Percentiles rank a stretch among this genome's conserved stretches.
These are phyloP conservation scores for Spilosoma lubricipeda DNA, from an alignment of 2,888 invertebrate genomes.

Conservation along the genomic window DNA sequence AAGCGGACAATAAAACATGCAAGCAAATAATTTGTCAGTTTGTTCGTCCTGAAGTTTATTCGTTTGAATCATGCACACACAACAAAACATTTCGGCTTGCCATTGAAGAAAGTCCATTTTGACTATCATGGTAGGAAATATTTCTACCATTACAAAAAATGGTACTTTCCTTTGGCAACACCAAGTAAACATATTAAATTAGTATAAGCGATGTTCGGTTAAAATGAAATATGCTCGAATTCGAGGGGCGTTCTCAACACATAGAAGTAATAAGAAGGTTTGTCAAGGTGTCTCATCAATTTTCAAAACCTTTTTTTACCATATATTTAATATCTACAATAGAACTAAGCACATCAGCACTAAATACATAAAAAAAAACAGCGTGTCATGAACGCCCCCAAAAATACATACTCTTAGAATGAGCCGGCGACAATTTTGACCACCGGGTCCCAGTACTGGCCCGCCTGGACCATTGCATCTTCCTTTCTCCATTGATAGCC, in stretches of 20 bases:
- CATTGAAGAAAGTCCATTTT: slow-evolving; percentile 28
- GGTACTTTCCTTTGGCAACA: slow-evolving; percentile 29
- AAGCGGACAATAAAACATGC: slow-evolving; percentile 46
- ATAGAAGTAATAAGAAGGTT: slow-evolving; percentile 18
- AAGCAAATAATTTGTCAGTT: slow-evolving; percentile 24
- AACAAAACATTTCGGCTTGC: slow-evolving; percentile 36
- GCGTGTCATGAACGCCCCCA: slow-evolving; percentile 47
- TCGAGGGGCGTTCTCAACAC: slow-evolving; percentile 42
- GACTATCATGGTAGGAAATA: slow-evolving; percentile 14
- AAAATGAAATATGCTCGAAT: slow-evolving; percentile 40
- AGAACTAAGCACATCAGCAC: slow-evolving; percentile 3
- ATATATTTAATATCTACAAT: background rate
- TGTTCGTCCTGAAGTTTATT: slow-evolving; percentile 27
- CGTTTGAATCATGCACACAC: slow-evolving; percentile 25
- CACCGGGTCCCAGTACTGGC: slow-evolving; percentile 81
- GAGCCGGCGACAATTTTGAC: slow-evolving; percentile 80
- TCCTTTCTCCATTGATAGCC: slow-evolving; percentile 74
- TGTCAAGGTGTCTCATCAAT: background rate
- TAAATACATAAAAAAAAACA: slow-evolving; percentile 19
- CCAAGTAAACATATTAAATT: slow-evolving; percentile 30
- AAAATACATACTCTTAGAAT: slow-evolving; percentile 82
- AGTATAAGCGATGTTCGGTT: slow-evolving; percentile 51
- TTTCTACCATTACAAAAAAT: slow-evolving; percentile 19
- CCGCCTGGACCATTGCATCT: slow-evolving; percentile 72
- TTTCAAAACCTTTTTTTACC: background rate